Conservation (phyloP, 2,888 invertebrate species). For the Melieria omissa region DNA sequence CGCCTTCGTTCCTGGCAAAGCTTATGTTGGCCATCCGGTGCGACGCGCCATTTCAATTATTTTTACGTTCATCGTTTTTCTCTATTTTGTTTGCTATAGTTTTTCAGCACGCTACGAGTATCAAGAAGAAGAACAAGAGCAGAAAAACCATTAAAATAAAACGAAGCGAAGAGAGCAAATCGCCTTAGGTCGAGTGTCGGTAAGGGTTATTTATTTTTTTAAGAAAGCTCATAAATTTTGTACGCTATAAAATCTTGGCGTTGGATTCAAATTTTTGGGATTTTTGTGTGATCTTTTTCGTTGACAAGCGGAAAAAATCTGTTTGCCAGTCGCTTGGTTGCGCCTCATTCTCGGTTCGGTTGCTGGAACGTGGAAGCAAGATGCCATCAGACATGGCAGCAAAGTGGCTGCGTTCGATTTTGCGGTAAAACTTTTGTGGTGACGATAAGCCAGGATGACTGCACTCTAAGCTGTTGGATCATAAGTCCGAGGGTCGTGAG, state of each 20-base stretch:
- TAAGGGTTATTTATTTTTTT: constrained; percentile 6
- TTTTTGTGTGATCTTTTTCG: not conserved
- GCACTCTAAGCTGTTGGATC: too few relatives aligned
- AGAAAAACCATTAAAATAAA: too few relatives aligned
- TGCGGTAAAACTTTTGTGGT: too few relatives aligned
- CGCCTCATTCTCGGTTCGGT: not conserved
- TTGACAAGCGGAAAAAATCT: not conserved
- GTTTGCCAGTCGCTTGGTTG: constrained; percentile 8
- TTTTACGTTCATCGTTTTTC: not conserved
- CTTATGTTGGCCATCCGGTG: constrained; percentile 14
- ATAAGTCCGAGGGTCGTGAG: too few relatives aligned
- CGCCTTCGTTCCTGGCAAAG: not conserved
- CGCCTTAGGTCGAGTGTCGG: not conserved
- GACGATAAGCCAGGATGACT: too few relatives aligned
- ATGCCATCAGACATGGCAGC: too few relatives aligned
- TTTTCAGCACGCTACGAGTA: too few relatives aligned
- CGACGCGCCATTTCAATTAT: constrained; percentile 18
- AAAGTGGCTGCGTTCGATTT: too few relatives aligned
- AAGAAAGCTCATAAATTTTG: constrained; percentile 26
- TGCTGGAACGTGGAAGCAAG: too few relatives aligned
- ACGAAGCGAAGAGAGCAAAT: not conserved
- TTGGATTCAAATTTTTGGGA: not conserved
- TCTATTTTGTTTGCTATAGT: too few relatives aligned
- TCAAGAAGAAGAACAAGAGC: too few relatives aligned
- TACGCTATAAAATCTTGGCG: not conserved